These are phyloP conservation scores for Probaryconus sp. DNA, from an alignment of 1,140 invertebrate genomes.

Conservation along the genomic window DNA sequence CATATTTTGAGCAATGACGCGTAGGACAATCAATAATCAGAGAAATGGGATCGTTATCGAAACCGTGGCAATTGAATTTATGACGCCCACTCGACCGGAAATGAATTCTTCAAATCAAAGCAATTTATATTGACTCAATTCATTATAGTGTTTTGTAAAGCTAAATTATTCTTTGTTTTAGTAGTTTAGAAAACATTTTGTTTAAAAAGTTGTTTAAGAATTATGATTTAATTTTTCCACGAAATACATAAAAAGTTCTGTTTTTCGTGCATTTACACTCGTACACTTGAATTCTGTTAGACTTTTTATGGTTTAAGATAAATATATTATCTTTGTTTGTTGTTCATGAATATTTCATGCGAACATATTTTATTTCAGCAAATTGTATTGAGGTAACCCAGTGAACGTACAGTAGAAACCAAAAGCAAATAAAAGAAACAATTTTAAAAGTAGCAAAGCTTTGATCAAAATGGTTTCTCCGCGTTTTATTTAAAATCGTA, in stretches of 20 bases:
- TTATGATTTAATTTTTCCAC: too few relatives aligned
- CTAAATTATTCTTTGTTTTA: too few relatives aligned
- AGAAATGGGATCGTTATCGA: constrained; percentile 55
- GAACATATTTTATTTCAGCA: constrained; percentile 6
- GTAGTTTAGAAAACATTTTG: too few relatives aligned
- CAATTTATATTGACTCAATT: constrained; percentile 11
- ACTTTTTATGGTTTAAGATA: constrained; percentile 3
- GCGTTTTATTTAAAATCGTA: too few relatives aligned
- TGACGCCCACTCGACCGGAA: constrained; percentile 2
- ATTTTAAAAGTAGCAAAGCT: too few relatives aligned
- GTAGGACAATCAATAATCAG: constrained; percentile 37
- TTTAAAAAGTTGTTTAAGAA: too few relatives aligned
- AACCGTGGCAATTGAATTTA: constrained; percentile 25
- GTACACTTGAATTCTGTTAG: too few relatives aligned
- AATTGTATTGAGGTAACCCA: constrained; percentile 14
- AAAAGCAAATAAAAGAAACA: too few relatives aligned
- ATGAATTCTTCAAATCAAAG: constrained; percentile 27
- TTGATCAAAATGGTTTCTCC: too few relatives aligned
- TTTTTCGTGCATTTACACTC: too few relatives aligned
- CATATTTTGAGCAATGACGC: constrained; percentile 42
- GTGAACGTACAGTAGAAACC: neutral
- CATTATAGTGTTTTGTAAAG: too few relatives aligned
- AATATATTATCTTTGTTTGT: constrained; percentile 8
- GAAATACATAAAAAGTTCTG: too few relatives aligned
- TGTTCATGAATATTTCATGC: constrained; percentile 1